Conservation (phyloP, 1,140 invertebrate species). For the Triops cancriformis region DNA sequence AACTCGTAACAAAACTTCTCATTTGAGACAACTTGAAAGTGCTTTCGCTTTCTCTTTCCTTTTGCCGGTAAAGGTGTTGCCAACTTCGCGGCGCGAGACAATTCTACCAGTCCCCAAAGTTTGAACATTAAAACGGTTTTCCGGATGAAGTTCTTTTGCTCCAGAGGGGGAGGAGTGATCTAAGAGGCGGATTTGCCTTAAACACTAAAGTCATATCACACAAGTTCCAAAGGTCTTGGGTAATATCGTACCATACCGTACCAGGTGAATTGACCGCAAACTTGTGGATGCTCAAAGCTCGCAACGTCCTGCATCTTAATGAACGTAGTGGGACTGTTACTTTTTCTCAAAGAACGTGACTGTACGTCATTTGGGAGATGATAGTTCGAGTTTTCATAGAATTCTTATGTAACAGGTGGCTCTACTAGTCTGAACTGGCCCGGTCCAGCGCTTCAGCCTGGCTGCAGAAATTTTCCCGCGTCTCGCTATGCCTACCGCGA, state of each 20-base stretch:
- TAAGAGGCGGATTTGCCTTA: too few relatives aligned
- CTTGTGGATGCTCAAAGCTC: not conserved
- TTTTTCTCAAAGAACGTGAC: not conserved
- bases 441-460: not conserved
- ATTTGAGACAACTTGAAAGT: not conserved
- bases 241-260: not conserved
- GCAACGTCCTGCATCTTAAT: not conserved
- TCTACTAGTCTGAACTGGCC: not conserved
- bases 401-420: too few relatives aligned
- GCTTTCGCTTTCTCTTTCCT: not conserved
- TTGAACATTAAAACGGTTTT: too few relatives aligned
- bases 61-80: not conserved
- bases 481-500: not conserved
- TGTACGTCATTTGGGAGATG: too few relatives aligned
- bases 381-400: too few relatives aligned
- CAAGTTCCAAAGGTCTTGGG: too few relatives aligned
- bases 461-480: not conserved
- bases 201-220: too few relatives aligned
- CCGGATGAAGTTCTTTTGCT: too few relatives aligned
- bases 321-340: not conserved
- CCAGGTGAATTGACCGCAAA: not conserved
- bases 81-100: too few relatives aligned
- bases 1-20: not conserved
- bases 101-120: too few relatives aligned
- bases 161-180: too few relatives aligned